Evolutionary conservation across 1,140 invertebrate species (phyloP).

Genomic region (Andricus grossulariae): DNA sequence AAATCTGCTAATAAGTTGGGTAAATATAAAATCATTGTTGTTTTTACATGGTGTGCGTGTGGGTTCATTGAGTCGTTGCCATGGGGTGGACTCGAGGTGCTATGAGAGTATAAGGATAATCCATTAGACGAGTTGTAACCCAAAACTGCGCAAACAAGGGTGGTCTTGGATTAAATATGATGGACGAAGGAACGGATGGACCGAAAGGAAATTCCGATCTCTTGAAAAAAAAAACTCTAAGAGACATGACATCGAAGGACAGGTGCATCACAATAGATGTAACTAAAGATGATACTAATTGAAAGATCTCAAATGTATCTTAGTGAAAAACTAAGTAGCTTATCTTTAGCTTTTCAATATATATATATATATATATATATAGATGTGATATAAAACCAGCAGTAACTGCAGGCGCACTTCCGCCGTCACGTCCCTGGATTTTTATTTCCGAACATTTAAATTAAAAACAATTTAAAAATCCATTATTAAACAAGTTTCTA

Average conservation of each 20-base stretch:
- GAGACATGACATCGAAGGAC: conserved; percentile 44
- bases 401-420: too few species aligned
- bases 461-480: too few species aligned
- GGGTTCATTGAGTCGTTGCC: conserved; percentile 51
- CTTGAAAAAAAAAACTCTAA: conserved; percentile 30
- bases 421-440: too few species aligned
- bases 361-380: too few species aligned
- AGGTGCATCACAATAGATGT: conserved; percentile 48
- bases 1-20: conserved; percentile 69
- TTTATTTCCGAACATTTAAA: too few species aligned
- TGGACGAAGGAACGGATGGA: conserved; percentile 49
- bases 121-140: conserved; percentile 74
- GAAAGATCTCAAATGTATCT: conserved; percentile 16
- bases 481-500: too few species aligned
- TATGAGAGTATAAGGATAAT: conserved; percentile 69
- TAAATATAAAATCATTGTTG: conserved; percentile 70
- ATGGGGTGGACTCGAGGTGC: conserved; percentile 47
- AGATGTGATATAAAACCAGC: too few species aligned
- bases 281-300: not conserved
- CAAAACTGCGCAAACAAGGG: conserved; percentile 73
- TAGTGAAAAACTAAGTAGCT: not conserved
- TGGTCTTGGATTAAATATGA: conserved; percentile 71
- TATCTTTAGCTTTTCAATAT: too few species aligned
- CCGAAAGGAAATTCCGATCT: conserved; percentile 33
- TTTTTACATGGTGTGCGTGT: conserved; percentile 59